Percentiles rank a stretch among this genome's conserved stretches.
Conservation (phyloP, 2,888 invertebrate genomes). For the Lasioglossum vierecki region DNA sequence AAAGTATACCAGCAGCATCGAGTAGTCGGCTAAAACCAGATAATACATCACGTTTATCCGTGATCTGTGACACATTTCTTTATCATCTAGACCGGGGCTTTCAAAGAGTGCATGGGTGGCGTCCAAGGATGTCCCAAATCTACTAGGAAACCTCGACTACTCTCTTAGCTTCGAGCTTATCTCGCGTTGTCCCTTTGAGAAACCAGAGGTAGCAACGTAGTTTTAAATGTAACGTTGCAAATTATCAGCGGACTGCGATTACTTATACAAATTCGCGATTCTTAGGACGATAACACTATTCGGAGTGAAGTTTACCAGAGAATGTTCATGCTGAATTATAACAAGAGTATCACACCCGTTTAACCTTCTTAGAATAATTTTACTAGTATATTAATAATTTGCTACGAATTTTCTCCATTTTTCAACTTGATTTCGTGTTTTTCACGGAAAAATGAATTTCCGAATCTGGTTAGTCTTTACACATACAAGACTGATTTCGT, state of each 20-base stretch:
- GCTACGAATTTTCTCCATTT: too few species aligned
- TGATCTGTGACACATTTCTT: not conserved
- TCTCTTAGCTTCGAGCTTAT: not conserved
- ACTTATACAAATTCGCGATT: not conserved
- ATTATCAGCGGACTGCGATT: not conserved
- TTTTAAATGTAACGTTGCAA: not conserved
- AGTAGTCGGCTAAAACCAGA: slow-evolving; percentile 86
- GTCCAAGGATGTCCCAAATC: not conserved
- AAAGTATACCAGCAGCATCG: slow-evolving; percentile 90
- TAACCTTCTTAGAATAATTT: not conserved
- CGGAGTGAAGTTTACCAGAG: not conserved
- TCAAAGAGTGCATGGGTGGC: not conserved
- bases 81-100: not conserved
- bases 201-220: not conserved
- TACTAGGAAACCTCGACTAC: not conserved
- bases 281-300: not conserved
- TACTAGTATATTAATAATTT: not conserved
- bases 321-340: too few species aligned
- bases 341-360: not conserved
- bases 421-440: too few species aligned
- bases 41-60: not conserved
- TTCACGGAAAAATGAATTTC: too few species aligned
- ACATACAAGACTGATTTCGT: too few species aligned
- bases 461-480: too few species aligned
- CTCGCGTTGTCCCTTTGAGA: not conserved